phyloP scores from a whole-genome alignment of 2,888 invertebrate species.

The Cinara cedri region DNA sequence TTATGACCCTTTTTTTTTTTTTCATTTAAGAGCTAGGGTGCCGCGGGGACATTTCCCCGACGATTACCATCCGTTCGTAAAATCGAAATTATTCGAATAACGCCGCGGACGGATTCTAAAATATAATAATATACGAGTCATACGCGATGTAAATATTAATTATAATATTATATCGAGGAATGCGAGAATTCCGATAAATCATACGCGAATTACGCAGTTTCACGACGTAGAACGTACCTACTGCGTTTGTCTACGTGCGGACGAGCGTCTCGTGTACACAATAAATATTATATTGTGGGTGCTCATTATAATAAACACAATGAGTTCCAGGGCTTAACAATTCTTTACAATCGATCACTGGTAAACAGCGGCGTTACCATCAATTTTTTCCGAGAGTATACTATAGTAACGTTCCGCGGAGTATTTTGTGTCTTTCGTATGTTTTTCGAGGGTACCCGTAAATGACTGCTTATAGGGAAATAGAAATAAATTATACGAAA shows the following conservation, averaged over 20 bases:
- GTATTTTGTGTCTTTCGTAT: too few species aligned
- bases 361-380: background rate
- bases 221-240: background rate
- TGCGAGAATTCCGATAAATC: slow-evolving; percentile 23
- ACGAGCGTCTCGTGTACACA: background rate
- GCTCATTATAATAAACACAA: too few species aligned
- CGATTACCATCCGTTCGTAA: background rate
- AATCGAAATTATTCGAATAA: slow-evolving; percentile 3
- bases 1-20: background rate
- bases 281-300: too few species aligned
- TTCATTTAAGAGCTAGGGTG: background rate
- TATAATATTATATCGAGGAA: slow-evolving; percentile 4
- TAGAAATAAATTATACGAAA: too few species aligned
- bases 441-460: too few species aligned
- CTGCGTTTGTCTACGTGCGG: background rate
- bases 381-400: too few species aligned
- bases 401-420: too few species aligned
- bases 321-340: background rate
- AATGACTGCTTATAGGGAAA: too few species aligned
- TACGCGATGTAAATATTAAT: slow-evolving; percentile 1
- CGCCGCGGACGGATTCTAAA: background rate
- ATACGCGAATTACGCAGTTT: slow-evolving; percentile 6
- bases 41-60: too few species aligned
- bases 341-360: background rate
- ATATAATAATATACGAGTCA: background rate